Percentiles rank a stretch among this genome's conserved stretches.
phyloP scores from a whole-genome alignment of 2,113 vertebrate genomes.

The Odontesthes bonariensis region DNA sequence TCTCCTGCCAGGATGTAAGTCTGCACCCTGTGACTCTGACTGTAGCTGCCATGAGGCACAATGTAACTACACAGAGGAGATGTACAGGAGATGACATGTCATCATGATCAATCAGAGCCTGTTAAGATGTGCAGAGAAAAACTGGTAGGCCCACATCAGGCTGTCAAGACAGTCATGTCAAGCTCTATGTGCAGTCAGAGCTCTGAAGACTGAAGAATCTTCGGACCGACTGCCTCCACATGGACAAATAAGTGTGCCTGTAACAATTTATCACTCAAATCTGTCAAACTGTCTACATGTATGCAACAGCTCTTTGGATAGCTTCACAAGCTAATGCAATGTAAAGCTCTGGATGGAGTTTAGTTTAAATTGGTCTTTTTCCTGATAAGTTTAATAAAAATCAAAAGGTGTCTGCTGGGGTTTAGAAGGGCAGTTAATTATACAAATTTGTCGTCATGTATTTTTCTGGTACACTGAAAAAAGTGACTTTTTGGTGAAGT shows the following conservation, averaged over 20 bases:
- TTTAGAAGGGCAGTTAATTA: conserved; percentile 29
- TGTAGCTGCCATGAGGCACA: conserved; percentile 61
- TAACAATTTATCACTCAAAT: conserved; percentile 14
- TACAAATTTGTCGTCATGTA: conserved; percentile 26
- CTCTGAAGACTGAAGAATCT: conserved; percentile 35
- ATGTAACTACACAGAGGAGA: conserved; percentile 46
- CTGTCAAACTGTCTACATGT: conserved; percentile 11
- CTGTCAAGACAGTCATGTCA: conserved; percentile 41
- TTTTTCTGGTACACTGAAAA: conserved; percentile 9
- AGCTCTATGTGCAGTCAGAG: conserved; percentile 45
- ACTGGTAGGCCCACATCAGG: conserved; percentile 37
- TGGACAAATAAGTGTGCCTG: conserved; percentile 27
- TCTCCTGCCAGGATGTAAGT: conserved; percentile 42
- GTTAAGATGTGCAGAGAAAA: conserved; percentile 31
- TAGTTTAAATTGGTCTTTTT: too few relatives aligned
- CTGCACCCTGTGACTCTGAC: conserved; percentile 42
- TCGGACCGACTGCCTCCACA: conserved; percentile 16
- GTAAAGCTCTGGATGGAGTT: background rate
- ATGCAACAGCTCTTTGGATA: background rate
- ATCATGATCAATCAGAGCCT: conserved; percentile 50
- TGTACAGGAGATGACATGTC: conserved; percentile 43
- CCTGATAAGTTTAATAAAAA: conserved; percentile 32
- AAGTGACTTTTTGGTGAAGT: too few relatives aligned
- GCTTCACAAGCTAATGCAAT: background rate
- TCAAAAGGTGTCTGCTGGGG: conserved; percentile 32